Base-by-base conservation (phyloP, 2,797 vertebrate genomes). In the Leptoclinus maculatus region DNA sequence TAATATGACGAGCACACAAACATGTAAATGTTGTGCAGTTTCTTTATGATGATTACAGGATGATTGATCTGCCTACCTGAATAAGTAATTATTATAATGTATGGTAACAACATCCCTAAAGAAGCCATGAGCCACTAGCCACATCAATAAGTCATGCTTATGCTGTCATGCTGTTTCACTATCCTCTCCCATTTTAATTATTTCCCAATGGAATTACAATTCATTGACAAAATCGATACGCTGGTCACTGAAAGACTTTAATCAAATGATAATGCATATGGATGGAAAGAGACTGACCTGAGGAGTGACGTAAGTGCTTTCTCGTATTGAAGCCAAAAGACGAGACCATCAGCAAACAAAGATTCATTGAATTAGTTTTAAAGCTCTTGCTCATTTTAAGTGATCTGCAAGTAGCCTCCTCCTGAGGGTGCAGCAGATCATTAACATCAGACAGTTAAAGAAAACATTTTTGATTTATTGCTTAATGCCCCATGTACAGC, bases 391-490 rank as follows among this genome's bases (percentile, higher is more conserved):
- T 88, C 38, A 69, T 79, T 77, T 87, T 19, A 78, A 54, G 49
- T 67, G 21, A 86, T 88, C 78, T 77, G 79, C 14, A 21, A 53
- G 23, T 57, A n/a, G 66, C 39, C 34, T 82, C 58, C 41, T 82
- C 66, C 80, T 39, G 34, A 25, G 62, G 58, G 43, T 11, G 17
- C 79, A 56, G 69, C 67, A 57, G 78, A 56, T 89, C 89, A 73
- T 86, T 90, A 82, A 79, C 62, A 19, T 71, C 69, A 29, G 81
- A 73, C 78, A 68, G 79, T 75, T 75, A 63, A 80, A 91, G 76
- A 85, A 91, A 79, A 84, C 71, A 36, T 75, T 90, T 91, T 92
- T 88, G 92, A 91, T 90, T 82, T 41, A 66, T 49, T 57, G 78
- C 67, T 56, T 64, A 77, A 91, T 69, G 58, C 83, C 51, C 78